Conservation (phyloP, 1,140 invertebrate species). For the Ganaspis sp. region DNA sequence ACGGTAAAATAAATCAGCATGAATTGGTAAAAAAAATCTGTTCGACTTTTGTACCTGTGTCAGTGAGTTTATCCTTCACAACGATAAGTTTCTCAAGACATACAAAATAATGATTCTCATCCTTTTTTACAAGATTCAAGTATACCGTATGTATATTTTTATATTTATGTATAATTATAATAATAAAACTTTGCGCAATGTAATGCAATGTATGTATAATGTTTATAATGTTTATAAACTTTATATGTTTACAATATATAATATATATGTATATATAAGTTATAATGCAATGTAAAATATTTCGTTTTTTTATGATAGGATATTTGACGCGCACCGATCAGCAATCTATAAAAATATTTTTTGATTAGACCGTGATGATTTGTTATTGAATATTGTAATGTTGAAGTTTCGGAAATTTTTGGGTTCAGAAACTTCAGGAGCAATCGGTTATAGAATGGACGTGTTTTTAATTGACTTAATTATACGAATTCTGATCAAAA, state of each 20-base stretch:
- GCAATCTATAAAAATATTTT: slow-evolving; percentile 66
- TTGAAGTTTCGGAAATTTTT: background rate
- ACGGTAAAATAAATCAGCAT: background rate
- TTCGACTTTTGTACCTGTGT: background rate
- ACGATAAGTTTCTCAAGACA: background rate
- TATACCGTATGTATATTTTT: slow-evolving; percentile 23
- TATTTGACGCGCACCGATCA: slow-evolving; percentile 41
- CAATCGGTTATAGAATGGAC: background rate
- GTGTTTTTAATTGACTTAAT: background rate
- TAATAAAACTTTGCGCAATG: slow-evolving; percentile 38
- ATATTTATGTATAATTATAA: slow-evolving; percentile 40
- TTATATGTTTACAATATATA: slow-evolving; percentile 18
- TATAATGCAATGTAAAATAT: slow-evolving; percentile 47
- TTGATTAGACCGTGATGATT: slow-evolving; percentile 51
- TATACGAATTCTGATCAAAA: background rate
- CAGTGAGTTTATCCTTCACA: background rate
- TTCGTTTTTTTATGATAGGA: slow-evolving; percentile 42
- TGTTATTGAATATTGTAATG: background rate
- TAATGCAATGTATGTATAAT: slow-evolving; percentile 27
- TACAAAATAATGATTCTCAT: slow-evolving; percentile 11
- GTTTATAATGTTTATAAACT: no score
- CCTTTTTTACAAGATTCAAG: background rate
- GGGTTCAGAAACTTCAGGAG: background rate
- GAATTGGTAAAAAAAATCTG: background rate
- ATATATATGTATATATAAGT: slow-evolving; percentile 39